Evolutionary conservation across 2,113 vertebrate genomes (phyloP).

Genomic region (Gracilinanus agilis): DNA sequence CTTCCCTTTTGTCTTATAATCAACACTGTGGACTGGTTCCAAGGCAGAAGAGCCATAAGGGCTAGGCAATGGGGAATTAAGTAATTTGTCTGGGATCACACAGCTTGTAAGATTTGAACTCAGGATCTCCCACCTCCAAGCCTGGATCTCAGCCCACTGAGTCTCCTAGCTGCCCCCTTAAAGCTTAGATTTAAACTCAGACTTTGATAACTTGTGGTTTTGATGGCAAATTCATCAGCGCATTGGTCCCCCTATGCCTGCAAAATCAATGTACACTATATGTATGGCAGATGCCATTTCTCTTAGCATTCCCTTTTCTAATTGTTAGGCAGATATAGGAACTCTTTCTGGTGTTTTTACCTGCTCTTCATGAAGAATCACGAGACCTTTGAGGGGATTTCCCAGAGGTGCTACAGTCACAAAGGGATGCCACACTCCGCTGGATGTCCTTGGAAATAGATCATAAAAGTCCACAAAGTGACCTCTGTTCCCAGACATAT

Average conservation of each 20-base stretch:
- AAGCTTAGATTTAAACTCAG: constrained; percentile 36
- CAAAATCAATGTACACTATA: constrained; percentile 31
- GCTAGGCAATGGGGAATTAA: too few species aligned
- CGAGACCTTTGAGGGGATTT: constrained; percentile 91
- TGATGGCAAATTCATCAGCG: constrained; percentile 19
- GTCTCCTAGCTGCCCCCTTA: background rate
- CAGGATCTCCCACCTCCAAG: too few species aligned
- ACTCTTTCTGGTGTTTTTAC: constrained; percentile 80
- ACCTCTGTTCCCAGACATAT: constrained; percentile 83
- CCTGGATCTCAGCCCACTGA: too few species aligned
- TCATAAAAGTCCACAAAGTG: constrained; percentile 92
- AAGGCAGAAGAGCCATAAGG: too few species aligned
- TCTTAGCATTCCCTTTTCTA: background rate
- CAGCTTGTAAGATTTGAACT: too few species aligned
- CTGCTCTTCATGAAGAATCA: constrained; percentile 97
- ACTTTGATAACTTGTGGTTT: constrained; percentile 14
- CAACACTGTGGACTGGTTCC: too few species aligned
- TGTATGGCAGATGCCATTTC: background rate
- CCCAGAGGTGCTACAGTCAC: constrained; percentile 92
- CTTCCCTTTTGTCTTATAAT: too few species aligned
- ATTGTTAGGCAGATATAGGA: background rate
- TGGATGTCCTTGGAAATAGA: constrained; percentile 91
- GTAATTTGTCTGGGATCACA: too few species aligned
- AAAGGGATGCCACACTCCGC: constrained; percentile 94
- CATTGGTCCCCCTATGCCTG: background rate